Percentiles rank a stretch among this genome's conserved stretches.
These are phyloP conservation scores for Centrocercus urophasianus DNA, from an alignment of 2,113 vertebrate genomes.

Conservation along the genomic window DNA sequence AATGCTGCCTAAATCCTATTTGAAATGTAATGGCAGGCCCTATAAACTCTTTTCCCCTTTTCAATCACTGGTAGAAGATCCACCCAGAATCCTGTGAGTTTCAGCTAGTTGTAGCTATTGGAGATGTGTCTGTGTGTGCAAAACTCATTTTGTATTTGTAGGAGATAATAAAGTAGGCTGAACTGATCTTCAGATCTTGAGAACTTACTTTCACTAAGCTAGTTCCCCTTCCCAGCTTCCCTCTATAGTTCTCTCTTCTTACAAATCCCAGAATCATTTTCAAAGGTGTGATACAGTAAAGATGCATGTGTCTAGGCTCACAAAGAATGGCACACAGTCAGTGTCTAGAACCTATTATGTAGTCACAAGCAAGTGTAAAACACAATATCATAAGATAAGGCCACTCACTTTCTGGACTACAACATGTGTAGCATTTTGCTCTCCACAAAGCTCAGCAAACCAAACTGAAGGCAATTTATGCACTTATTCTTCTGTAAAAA, in stretches of 20 bases:
- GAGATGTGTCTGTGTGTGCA: not conserved
- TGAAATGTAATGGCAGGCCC: not conserved
- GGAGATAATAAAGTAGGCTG: not conserved
- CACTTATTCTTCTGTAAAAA: not conserved
- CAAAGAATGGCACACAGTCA: not conserved
- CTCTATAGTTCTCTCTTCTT: not conserved
- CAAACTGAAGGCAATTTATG: not conserved
- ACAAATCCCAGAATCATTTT: not conserved
- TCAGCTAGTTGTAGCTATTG: not conserved
- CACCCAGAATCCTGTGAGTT: not conserved
- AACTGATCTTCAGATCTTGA: not conserved
- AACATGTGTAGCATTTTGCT: not conserved
- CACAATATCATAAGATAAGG: not conserved
- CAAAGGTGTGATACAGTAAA: not conserved
- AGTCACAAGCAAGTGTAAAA: not conserved
- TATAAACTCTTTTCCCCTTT: not conserved
- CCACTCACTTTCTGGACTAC: rapidly evolving
- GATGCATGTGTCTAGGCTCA: not conserved
- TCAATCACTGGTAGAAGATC: not conserved
- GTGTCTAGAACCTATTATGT: not conserved
- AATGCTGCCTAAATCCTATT: not conserved
- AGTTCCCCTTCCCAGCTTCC: not conserved
- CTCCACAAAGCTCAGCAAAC: not conserved
- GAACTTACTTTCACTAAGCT: rapidly evolving
- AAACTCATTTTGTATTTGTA: not conserved